A percentile compares a stretch with the other conserved stretches of the same genome.
Evolutionary conservation across 2,797 vertebrate genomes (phyloP).

Genomic region (Hephaestus fuliginosus): DNA sequence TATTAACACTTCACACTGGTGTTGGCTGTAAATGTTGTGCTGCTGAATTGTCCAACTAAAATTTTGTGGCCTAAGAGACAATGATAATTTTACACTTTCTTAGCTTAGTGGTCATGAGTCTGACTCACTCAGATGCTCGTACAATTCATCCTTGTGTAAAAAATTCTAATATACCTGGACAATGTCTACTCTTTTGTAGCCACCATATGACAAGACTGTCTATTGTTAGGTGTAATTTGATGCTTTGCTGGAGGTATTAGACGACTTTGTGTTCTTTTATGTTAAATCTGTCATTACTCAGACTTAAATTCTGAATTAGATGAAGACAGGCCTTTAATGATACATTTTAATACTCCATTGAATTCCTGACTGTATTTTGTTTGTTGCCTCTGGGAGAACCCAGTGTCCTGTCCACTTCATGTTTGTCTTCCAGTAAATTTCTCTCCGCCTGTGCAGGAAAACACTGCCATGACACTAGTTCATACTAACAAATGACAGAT

Average conservation of each 20-base stretch:
- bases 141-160: not conserved
- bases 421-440: not conserved
- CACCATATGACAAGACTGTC: not conserved
- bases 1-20: too few species aligned
- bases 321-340: not conserved
- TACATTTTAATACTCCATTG: too few species aligned
- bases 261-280: not conserved
- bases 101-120: not conserved
- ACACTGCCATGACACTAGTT: not conserved
- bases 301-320: not conserved
- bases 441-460: too few species aligned
- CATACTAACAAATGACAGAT: not conserved
- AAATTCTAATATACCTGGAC: not conserved
- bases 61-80: not conserved
- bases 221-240: not conserved
- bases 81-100: not conserved
- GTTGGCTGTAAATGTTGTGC: too few species aligned
- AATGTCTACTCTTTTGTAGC: not conserved
- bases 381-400: not conserved
- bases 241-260: not conserved
- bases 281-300: too few species aligned
- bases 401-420: not conserved
- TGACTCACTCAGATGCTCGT: not conserved
- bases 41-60: too few species aligned
- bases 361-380: too few species aligned